A percentile compares a stretch with the other conserved stretches of the same genome.
These are phyloP conservation scores for Caenorhabditis sp. DNA, from an alignment of 2,888 invertebrate genomes.

Conservation along the genomic window DNA sequence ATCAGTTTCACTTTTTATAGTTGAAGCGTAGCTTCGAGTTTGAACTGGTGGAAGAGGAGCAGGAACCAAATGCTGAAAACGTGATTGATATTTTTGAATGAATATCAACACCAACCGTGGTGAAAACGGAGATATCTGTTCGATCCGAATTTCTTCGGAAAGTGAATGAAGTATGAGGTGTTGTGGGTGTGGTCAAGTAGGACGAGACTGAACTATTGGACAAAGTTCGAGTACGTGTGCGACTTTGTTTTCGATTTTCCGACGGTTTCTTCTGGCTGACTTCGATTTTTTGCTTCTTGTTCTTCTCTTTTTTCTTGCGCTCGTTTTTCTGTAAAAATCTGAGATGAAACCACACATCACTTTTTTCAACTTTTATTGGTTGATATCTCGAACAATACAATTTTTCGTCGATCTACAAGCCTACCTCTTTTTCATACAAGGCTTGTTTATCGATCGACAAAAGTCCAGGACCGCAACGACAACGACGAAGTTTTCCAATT, in stretches of 20 bases:
- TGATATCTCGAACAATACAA: not conserved
- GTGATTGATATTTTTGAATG: not conserved
- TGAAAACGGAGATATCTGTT: not conserved
- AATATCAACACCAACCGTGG: not conserved
- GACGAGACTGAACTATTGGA: not conserved
- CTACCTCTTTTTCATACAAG: conserved; percentile 29
- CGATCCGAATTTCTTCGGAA: not conserved
- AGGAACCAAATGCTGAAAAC: conserved; percentile 9
- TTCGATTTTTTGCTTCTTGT: conserved; percentile 17
- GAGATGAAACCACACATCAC: too few species aligned
- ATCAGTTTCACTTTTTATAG: conserved; percentile 14
- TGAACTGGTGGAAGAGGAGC: conserved; percentile 36
- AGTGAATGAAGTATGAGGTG: not conserved
- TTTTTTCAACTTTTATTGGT: too few species aligned
- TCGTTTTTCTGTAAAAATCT: conserved; percentile 27
- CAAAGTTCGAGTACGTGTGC: not conserved
- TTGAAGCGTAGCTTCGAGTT: conserved; percentile 29
- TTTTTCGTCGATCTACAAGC: not conserved
- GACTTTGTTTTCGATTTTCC: conserved; percentile 5
- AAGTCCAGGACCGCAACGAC: conserved; percentile 43
- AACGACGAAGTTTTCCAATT: conserved; percentile 38
- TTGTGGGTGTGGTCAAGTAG: conserved; percentile 14
- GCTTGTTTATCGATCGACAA: conserved; percentile 37
- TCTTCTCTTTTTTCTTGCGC: conserved; percentile 31
- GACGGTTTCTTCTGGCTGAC: not conserved